phyloP scores from a whole-genome alignment of 1,140 invertebrate species.

The Hycleus cichorii region DNA sequence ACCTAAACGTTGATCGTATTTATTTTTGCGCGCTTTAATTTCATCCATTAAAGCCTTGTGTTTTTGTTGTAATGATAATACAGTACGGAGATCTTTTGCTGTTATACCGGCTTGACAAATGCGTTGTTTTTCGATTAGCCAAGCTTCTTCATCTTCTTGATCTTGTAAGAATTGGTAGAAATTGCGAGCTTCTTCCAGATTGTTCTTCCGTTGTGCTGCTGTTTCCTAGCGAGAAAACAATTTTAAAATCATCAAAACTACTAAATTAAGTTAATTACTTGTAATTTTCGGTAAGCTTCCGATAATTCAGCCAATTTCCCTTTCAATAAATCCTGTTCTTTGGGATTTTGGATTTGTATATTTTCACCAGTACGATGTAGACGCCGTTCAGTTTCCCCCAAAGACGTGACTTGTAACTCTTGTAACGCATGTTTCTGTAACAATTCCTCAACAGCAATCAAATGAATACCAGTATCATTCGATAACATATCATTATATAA shows the following conservation, averaged over 20 bases:
- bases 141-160: constrained; percentile 77
- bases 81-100: constrained; percentile 86
- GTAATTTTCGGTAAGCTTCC: constrained; percentile 32
- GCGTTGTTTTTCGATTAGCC: constrained; percentile 86
- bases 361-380: constrained; percentile 62
- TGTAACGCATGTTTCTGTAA: constrained; percentile 88
- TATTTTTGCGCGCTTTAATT: constrained; percentile 74
- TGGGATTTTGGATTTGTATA: constrained; percentile 34
- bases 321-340: constrained; percentile 32
- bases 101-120: constrained; percentile 85
- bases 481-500: constrained; percentile 76
- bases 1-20: constrained; percentile 61
- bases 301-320: constrained; percentile 32
- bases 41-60: constrained; percentile 92
- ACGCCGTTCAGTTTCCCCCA: constrained; percentile 73
- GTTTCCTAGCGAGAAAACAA: constrained; percentile 2
- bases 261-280: not conserved
- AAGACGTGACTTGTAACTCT: constrained; percentile 80
- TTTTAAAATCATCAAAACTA: no score
- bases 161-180: constrained; percentile 95
- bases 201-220: constrained; percentile 67
- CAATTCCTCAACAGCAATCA: constrained; percentile 88
- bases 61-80: constrained; percentile 85
- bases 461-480: constrained; percentile 83
- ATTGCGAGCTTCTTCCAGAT: constrained; percentile 84